Base-by-base conservation (phyloP, 2,113 vertebrate species). In the Colaptes auratus region DNA sequence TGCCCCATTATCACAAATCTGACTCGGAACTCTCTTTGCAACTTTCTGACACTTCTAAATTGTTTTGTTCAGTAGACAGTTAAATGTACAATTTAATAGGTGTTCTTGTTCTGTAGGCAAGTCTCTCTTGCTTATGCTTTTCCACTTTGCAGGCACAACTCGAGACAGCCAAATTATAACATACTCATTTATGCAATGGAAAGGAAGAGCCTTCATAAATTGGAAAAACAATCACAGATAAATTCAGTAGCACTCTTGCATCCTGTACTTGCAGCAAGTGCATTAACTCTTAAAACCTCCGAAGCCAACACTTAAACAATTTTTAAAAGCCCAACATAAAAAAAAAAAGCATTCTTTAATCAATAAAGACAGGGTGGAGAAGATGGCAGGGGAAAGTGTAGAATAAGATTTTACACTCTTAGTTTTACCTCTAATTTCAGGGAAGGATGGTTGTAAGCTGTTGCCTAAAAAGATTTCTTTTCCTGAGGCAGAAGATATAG, bases 371-470 rank as follows among this genome's bases (percentile, higher is more conserved):
- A 3, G 3, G 1, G 71, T 56, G n/a, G 33, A 46, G 24, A 30
- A 21, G 9, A 36, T 65, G n/a, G 63, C 27, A 70, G 24, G 19
- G 13, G 15, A 35, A 73, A 84, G 33, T n/a, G 30, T 5, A 64
- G 82, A 87, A 64, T 64, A 71, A 77, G n/a, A 90, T 66, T 87
- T 94, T 81, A 42, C 24, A 39, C 31, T 90, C 65, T 82, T 63
- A 70, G 25, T 48, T 77, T 82, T 85, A 66, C n/a, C 52, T 88
- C 66, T 85, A 25, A 90, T 96, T 97, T 96, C 89, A 95, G 46
- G 92, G 88, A 81, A 79, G 72, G 55, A 18, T 92, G 96, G 65
- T 89, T 93, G 46, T 65, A 84, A 93, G 23, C 33, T 10, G 10
- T 33, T 82, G 67, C 39, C 59, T 81, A 92, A 89, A 85, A 85